Base-by-base conservation (phyloP, 1,140 invertebrate species). In the Vanessa atalanta region DNA sequence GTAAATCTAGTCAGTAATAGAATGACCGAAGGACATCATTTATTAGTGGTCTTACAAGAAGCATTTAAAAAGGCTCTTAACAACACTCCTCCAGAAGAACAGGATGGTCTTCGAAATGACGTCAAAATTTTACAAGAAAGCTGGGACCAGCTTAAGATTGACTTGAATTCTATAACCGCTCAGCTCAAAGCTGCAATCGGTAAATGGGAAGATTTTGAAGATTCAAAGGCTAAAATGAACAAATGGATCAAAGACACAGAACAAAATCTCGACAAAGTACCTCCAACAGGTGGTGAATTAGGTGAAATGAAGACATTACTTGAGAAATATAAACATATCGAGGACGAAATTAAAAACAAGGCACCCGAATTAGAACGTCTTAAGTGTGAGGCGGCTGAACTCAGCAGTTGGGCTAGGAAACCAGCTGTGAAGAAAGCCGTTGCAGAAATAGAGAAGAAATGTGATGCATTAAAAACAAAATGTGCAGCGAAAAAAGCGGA, bases 301-400 rank as follows among this genome's bases (percentile, higher is more conserved):
- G 96, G 97, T 65, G 97, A 98, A 93, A 98, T 98, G 95, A 98
- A 97, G 89, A 98, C 97, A 0, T 93, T 97, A 23, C 92, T 98
- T 2, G 98, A 99, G 86, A 95, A 97, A 83, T 98, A 96, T 76
- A 97, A 96, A 83, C 95, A 97, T 71, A 94, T 97, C 23, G 94
- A 95, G 78, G 95, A 95, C 64, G 96, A 97, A 92, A 95, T 98
- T 12, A 93, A 94, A 65, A 94, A 94, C 16, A 97, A 96, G 85
- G 94, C 95, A 76, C 92, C 93, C 3, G 97, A 98, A 77, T 85
- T 98, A 50, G 95, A 96, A 72, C 94, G 95, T 73, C 79, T 98
- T 12, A 91, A 95, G 78, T 92, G 89, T 47, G 97, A 98, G 93
- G 96, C 96, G 12, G 92, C 91, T 1, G 96, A 97, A 82, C 87